Base-by-base conservation (phyloP, 2,888 invertebrate genomes). In the Drepanosiphum platanoidis region DNA sequence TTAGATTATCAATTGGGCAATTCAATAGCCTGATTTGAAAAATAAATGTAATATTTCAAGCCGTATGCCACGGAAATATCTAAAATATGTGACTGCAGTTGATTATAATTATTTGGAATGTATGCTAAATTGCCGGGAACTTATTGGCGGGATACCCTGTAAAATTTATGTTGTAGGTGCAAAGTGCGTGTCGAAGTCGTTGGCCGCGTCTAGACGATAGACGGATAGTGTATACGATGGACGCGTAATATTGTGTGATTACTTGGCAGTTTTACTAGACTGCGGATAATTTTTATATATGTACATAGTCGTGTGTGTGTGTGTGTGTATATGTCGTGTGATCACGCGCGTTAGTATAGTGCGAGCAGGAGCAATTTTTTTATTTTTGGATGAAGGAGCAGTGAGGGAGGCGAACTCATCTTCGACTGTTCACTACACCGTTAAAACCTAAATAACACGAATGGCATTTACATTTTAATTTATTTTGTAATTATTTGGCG, bases 231-330 rank as follows among this genome's bases (percentile, higher is more conserved):
- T n/a, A n/a, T n/a, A 58, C 81, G 42, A 70, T 52, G 52, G 68
- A 80, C 61, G 61, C 61, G 36, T 71, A 66, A 27, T 46, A 61
- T 74, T 34, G 72, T 74, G 36, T 58, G 64, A 83, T 74, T 75
- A 83, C 83, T 83, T 83, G 83, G 83, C 83, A 74, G 74, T 83
- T 83, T 83, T 75, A 74, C 74, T 74, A 83, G 74, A 83, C 46
- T 75, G 30, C 42, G 42, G n/a, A 42, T 34, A 27, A 34, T 70
- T 36, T n/a, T 34, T 75, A 68, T 68, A 79, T 30, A 27, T 36
- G n/a, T 22, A 46, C 9, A 4, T 8, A 8, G n/a, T 13, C 64
- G 9, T 39, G 42, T 13, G 22, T 22, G 46, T 32, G 8, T 34
- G 15, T 3, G 34, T 68, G 68, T 34, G 22, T 70, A 30, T 61